Conservation (phyloP, 2,888 invertebrate genomes). For the Megalurothrips usitatus region DNA sequence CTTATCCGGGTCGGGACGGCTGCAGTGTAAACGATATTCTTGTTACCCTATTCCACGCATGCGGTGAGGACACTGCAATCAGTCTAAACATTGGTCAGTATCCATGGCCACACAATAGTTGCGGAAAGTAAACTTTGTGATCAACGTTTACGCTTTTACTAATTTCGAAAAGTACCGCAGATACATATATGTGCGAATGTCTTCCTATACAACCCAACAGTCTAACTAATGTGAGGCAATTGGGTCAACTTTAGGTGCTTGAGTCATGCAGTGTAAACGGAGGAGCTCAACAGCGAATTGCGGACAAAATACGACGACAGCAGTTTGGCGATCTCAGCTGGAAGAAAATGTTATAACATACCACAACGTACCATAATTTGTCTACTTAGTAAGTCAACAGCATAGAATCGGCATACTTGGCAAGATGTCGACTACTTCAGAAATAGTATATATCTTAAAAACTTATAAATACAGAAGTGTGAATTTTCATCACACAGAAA, state of each 20-base stretch:
- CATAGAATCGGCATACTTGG: too few species aligned
- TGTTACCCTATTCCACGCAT: neutral
- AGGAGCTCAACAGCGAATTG: slow-evolving; percentile 12
- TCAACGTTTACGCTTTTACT: neutral
- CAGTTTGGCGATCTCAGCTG: neutral
- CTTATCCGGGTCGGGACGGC: neutral
- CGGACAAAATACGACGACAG: slow-evolving; percentile 1
- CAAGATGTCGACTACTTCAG: too few species aligned
- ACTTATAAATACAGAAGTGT: neutral
- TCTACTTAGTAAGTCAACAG: neutral
- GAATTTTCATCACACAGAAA: neutral
- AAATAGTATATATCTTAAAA: too few species aligned
- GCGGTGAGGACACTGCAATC: slow-evolving; percentile 13
- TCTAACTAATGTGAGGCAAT: slow-evolving; percentile 1
- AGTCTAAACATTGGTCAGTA: neutral
- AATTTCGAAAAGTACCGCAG: neutral
- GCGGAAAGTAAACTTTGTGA: neutral
- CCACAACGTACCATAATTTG: neutral
- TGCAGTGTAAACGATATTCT: slow-evolving; percentile 1
- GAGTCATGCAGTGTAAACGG: slow-evolving; percentile 16
- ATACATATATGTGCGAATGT: neutral
- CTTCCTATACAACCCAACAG: slow-evolving; percentile 11
- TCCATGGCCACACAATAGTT: neutral
- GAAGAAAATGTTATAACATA: neutral
- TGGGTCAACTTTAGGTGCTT: neutral